A percentile compares a stretch with the other conserved stretches of the same genome.
Conservation (phyloP, 2,113 vertebrate genomes). For the Todiramphus chloris region DNA sequence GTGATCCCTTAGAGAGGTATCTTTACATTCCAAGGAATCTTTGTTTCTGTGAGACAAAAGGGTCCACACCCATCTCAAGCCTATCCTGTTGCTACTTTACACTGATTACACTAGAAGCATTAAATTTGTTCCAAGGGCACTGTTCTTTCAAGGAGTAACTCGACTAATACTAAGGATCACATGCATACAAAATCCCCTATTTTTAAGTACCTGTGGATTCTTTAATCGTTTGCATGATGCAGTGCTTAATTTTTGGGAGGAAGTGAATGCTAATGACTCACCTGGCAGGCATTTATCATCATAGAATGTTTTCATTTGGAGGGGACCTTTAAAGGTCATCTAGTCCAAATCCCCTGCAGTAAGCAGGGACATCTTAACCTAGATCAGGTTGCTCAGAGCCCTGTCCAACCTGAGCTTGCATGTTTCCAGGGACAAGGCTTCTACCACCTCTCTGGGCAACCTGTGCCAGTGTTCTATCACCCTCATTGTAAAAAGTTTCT, state of each 20-base stretch:
- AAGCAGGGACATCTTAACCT: neutral
- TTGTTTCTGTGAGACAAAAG: neutral
- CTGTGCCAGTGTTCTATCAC: neutral
- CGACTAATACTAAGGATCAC: neutral
- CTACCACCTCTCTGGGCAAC: neutral
- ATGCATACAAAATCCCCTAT: neutral
- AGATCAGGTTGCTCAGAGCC: neutral
- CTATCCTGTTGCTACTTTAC: neutral
- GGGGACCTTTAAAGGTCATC: neutral
- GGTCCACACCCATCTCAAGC: neutral
- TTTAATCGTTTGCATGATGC: neutral
- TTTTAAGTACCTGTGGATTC: neutral
- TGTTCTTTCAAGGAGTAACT: neutral
- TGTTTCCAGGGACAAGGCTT: neutral
- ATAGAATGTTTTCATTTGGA: neutral
- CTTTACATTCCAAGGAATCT: neutral
- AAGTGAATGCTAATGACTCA: conserved; percentile 7
- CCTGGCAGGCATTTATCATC: neutral
- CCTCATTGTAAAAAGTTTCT: neutral
- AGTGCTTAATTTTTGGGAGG: neutral
- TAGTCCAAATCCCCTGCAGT: neutral
- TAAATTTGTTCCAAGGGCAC: neutral
- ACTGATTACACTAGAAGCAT: neutral
- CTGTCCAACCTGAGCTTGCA: neutral
- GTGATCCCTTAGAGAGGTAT: neutral